These are phyloP conservation scores for Nannobrachium achirus DNA, from an alignment of 2,113 vertebrate genomes.

Conservation along the genomic window DNA sequence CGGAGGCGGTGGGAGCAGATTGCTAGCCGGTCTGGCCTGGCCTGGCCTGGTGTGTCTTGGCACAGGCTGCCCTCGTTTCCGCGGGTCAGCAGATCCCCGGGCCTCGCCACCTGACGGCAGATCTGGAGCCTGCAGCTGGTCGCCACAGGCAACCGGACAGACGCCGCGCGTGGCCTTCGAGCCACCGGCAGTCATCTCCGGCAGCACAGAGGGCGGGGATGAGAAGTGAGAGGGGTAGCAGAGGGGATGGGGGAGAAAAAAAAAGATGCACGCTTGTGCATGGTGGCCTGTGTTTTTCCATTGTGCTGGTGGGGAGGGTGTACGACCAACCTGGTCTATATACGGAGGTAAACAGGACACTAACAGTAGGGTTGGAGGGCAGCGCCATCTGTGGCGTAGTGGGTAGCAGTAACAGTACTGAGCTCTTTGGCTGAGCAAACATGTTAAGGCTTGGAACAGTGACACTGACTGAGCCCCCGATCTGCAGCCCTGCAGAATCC, in stretches of 20 bases:
- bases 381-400: conserved; percentile 50
- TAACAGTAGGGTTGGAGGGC: conserved; percentile 41
- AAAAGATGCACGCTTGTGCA: conserved; percentile 15
- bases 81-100: conserved; percentile 33
- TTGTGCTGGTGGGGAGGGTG: conserved; percentile 28
- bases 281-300: conserved; percentile 55
- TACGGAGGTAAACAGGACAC: conserved; percentile 67
- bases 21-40: conserved; percentile 14
- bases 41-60: conserved; percentile 12
- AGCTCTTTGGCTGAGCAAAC: conserved; percentile 21
- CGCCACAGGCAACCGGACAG: conserved; percentile 39
- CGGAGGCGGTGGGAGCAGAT: not conserved
- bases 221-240: conserved; percentile 56
- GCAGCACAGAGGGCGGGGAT: conserved; percentile 22
- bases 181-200: conserved; percentile 36
- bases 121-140: conserved; percentile 66
- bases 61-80: conserved; percentile 40
- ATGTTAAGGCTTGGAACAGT: conserved; percentile 12
- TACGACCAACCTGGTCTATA: conserved; percentile 57
- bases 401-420: conserved; percentile 7
- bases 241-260: conserved; percentile 47
- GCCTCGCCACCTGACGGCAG: conserved; percentile 54
- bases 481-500: conserved; percentile 6
- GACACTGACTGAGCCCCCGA: not conserved
- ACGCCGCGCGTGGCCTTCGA: conserved; percentile 31